Conservation (phyloP, 2,797 vertebrate species). For the Notolepis coatsorum region DNA sequence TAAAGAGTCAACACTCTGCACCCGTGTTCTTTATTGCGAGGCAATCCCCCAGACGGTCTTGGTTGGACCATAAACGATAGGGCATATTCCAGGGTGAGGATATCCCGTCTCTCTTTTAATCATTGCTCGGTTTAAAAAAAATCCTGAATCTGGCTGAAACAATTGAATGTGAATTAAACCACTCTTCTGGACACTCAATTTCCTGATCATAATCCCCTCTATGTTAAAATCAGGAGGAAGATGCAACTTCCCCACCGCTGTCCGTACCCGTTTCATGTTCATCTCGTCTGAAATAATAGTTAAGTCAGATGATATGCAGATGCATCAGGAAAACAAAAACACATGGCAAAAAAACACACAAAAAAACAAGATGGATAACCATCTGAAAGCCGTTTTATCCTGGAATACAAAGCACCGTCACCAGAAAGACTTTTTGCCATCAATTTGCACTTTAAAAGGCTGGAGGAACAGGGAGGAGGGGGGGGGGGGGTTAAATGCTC, state of each 20-base stretch:
- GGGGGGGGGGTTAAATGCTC: slow-evolving; percentile 37
- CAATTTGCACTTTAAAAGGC: slow-evolving; percentile 22
- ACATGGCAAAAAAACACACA: slow-evolving; percentile 27
- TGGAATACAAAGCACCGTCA: slow-evolving; percentile 33
- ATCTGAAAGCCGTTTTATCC: slow-evolving; percentile 38
- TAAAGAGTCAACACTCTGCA: slow-evolving; percentile 14
- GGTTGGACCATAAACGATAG: slow-evolving; percentile 9
- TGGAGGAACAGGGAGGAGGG: slow-evolving; percentile 13
- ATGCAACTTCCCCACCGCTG: neutral
- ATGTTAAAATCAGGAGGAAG: neutral
- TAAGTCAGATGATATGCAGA: slow-evolving; percentile 23
- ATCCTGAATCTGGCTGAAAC: slow-evolving; percentile 15
- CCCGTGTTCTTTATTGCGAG: slow-evolving; percentile 11
- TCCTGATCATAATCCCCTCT: neutral
- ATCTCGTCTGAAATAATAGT: slow-evolving; percentile 9
- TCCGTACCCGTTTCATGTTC: neutral
- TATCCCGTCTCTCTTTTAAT: neutral
- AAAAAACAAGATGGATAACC: slow-evolving; percentile 31
- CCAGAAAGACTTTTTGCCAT: slow-evolving; percentile 16
- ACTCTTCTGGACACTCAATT: too few relatives aligned
- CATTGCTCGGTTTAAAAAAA: too few relatives aligned
- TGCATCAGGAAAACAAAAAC: slow-evolving; percentile 19
- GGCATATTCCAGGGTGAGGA: neutral
- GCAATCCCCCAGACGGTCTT: neutral
- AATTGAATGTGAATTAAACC: slow-evolving; percentile 5